phyloP scores from a whole-genome alignment of 2,888 invertebrate genomes.

The Caenorhabditis angaria region DNA sequence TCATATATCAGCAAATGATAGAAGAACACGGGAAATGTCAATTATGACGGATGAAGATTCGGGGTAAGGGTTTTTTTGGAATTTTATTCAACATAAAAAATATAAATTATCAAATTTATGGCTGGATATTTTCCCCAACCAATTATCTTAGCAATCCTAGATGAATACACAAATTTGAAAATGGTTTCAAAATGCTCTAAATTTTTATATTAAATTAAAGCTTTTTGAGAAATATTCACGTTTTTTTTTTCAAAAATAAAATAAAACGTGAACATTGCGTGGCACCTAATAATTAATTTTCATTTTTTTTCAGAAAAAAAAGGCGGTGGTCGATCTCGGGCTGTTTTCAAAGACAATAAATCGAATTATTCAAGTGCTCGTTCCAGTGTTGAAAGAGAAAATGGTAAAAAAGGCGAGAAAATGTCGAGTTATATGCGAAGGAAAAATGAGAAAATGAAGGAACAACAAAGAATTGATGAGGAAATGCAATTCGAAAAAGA shows the following conservation, averaged over 20 bases:
- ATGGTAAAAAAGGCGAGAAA: conserved; percentile 10
- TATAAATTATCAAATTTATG: too few relatives aligned
- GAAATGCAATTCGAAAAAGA: conserved; percentile 8
- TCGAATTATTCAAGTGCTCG: conserved; percentile 20
- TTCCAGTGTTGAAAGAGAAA: conserved; percentile 24
- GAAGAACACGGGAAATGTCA: conserved; percentile 21
- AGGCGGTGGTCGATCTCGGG: neutral
- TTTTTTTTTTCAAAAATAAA: too few relatives aligned
- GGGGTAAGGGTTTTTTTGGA: neutral
- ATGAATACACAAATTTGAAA: too few relatives aligned
- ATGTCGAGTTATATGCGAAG: conserved; percentile 52
- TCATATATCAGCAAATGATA: neutral
- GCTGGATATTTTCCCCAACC: too few relatives aligned
- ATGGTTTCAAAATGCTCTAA: too few relatives aligned
- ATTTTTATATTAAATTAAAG: too few relatives aligned
- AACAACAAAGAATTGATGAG: conserved; percentile 19
- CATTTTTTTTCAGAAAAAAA: neutral
- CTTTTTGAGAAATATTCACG: too few relatives aligned
- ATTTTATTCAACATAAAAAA: neutral
- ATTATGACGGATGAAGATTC: conserved; percentile 30
- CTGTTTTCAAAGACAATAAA: neutral
- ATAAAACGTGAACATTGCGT: too few relatives aligned
- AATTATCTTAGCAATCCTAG: too few relatives aligned
- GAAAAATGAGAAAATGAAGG: conserved; percentile 38
- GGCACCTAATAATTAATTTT: neutral